phyloP scores from a whole-genome alignment of 2,797 vertebrate genomes.

The Emys orbicularis region DNA sequence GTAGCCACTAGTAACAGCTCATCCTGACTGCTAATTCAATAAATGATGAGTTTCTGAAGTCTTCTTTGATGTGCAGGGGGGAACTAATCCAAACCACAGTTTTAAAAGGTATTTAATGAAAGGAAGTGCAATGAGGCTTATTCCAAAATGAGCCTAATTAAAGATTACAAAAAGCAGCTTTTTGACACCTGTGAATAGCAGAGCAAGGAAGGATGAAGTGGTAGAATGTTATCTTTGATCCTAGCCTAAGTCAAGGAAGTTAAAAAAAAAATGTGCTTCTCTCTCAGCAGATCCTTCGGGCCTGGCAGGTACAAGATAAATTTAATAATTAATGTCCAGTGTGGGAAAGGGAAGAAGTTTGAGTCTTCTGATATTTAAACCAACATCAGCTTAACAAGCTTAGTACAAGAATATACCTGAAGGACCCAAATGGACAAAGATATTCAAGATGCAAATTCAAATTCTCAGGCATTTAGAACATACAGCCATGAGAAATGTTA shows the following conservation, averaged over 20 bases:
- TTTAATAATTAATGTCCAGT: slow-evolving; percentile 42
- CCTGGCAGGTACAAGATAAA: slow-evolving; percentile 28
- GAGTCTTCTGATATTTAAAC: slow-evolving; percentile 31
- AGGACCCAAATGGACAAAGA: background rate
- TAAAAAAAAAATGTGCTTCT: slow-evolving; percentile 22
- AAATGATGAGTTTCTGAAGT: slow-evolving; percentile 5
- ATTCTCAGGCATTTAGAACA: background rate
- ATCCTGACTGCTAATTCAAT: slow-evolving; percentile 8
- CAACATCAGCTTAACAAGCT: slow-evolving; percentile 16
- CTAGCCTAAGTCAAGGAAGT: slow-evolving; percentile 40
- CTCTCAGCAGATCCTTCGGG: slow-evolving; percentile 29
- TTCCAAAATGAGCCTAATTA: slow-evolving; percentile 49
- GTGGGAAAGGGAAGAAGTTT: background rate
- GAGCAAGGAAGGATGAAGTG: background rate
- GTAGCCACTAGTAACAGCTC: background rate
- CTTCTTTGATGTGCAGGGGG: background rate
- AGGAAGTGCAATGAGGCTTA: slow-evolving; percentile 16
- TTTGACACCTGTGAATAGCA: slow-evolving; percentile 37
- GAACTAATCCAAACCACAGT: slow-evolving; percentile 4
- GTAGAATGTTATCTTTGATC: slow-evolving; percentile 29
- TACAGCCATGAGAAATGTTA: background rate
- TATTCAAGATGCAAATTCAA: background rate
- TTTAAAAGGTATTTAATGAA: slow-evolving; percentile 7
- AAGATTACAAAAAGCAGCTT: slow-evolving; percentile 19
- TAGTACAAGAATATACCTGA: background rate